Conservation (phyloP, 2,797 vertebrate genomes). For the Galagoides demidoff region DNA sequence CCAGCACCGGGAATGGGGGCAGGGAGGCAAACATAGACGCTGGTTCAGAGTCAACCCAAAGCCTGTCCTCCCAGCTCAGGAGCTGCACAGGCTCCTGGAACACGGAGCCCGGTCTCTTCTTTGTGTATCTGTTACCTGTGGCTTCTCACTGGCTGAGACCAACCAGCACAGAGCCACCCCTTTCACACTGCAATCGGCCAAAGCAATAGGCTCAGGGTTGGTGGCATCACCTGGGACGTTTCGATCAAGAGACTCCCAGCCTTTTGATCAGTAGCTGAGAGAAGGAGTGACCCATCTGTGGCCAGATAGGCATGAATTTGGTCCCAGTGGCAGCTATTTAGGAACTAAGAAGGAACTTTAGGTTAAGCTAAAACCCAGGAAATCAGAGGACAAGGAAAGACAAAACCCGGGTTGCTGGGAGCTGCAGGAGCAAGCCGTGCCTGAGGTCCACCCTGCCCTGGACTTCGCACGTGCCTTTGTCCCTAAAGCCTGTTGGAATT, state of each 20-base stretch:
- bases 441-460: background rate
- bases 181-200: background rate
- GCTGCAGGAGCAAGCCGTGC: background rate
- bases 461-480: background rate
- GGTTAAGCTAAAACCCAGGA: background rate
- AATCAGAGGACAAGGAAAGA: background rate
- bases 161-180: rapidly evolving
- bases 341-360: background rate
- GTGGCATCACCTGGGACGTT: background rate
- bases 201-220: background rate
- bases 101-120: rapidly evolving
- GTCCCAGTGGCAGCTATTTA: background rate
- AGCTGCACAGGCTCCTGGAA: rapidly evolving
- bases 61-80: background rate
- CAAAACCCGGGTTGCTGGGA: background rate
- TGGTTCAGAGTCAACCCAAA: rapidly evolving
- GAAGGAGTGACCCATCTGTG: background rate
- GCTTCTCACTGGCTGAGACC: background rate
- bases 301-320: background rate
- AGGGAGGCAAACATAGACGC: rapidly evolving
- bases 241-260: background rate
- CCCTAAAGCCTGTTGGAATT: background rate
- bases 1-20: background rate
- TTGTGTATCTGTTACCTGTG: rapidly evolving
- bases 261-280: background rate